Percentiles rank a stretch among this genome's conserved stretches.
Evolutionary conservation across 1,140 invertebrate species (phyloP).

Genomic region (Leptoteleia sp.): DNA sequence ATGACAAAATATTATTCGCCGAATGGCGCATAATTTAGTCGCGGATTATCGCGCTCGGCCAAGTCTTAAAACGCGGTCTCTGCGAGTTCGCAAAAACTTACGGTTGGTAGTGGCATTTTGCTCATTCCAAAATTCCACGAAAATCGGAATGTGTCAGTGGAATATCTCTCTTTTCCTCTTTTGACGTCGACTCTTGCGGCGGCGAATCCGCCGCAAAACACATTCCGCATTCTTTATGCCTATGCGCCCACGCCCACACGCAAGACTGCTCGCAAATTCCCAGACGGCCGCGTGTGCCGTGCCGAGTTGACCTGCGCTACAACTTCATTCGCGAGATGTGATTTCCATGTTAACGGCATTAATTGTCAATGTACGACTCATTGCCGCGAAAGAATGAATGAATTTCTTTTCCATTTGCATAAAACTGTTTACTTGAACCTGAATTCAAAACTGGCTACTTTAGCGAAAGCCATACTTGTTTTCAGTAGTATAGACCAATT

Average conservation of each 20-base stretch:
- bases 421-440: background rate
- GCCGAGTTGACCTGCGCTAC: background rate
- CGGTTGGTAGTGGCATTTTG: too few species aligned
- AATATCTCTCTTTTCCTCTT: conserved; percentile 28
- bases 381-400: background rate
- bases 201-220: conserved; percentile 28
- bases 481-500: background rate
- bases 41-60: too few species aligned
- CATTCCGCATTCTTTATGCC: conserved; percentile 46
- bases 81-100: too few species aligned
- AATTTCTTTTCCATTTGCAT: conserved; percentile 15
- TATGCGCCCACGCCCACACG: conserved; percentile 8
- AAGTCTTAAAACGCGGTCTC: too few species aligned
- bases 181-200: conserved; percentile 9
- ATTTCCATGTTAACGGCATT: conserved; percentile 52
- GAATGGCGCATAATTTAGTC: too few species aligned
- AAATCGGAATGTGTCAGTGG: conserved; percentile 35
- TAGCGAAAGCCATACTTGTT: background rate
- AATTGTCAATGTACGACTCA: conserved; percentile 32
- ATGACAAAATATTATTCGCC: conserved; percentile 32
- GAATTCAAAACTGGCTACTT: background rate
- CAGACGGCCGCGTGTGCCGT: conserved; percentile 4
- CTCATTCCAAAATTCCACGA: background rate
- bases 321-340: conserved; percentile 41
- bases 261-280: conserved; percentile 32